Evolutionary conservation across 2,797 vertebrate genomes (phyloP), one percentile per base, ranked within the genome.

Genomic region (Podargus strigoides): DNA sequence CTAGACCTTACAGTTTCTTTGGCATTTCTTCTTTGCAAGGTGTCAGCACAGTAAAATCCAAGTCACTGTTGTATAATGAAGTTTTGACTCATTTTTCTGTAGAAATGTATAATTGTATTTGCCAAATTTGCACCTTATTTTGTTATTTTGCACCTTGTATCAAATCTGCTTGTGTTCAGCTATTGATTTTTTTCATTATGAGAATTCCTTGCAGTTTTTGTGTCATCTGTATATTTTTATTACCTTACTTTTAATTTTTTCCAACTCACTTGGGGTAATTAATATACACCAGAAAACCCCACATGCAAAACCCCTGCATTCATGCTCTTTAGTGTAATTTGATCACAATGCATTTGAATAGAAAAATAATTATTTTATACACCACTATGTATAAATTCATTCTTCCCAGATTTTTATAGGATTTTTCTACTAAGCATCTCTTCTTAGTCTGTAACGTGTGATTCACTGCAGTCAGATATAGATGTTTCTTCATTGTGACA

Each of bases 231-330:
- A 88, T 7, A 22, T 70, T 63, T 70, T 74, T 73, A 2, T 63
- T 64, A 28, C 6, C 39, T 49, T 49, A 41, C 16, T 52, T 36
- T 41, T 62, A n/a, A 22, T 75, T 90, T 49, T 52, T 85, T 82
- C 32, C 28, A 63, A 24, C 22, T 58, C 21, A 50, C 10, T 18
- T 14, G 7, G 76, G 6, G 9, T 46, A 84, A 68, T 52, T 36
- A 58, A 28, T 27, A 42, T 9, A 16, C 49, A 7, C 4, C 13
- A 90, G 5, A 19, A 27, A 0, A 0, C 5, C 13, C 14, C 5
- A 7, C 14, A n/a, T n/a, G n/a, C n/a, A n/a, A n/a, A n/a, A n/a
- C n/a, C n/a, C n/a, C n/a, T n/a, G n/a, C n/a, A 37, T 73, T 80
- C 46, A 49, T 13, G 6, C 24, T 42, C 14, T 91, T 22, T 39